Evolutionary conservation across 2,113 vertebrate species (phyloP).

Genomic region (Synodontis membranacea): DNA sequence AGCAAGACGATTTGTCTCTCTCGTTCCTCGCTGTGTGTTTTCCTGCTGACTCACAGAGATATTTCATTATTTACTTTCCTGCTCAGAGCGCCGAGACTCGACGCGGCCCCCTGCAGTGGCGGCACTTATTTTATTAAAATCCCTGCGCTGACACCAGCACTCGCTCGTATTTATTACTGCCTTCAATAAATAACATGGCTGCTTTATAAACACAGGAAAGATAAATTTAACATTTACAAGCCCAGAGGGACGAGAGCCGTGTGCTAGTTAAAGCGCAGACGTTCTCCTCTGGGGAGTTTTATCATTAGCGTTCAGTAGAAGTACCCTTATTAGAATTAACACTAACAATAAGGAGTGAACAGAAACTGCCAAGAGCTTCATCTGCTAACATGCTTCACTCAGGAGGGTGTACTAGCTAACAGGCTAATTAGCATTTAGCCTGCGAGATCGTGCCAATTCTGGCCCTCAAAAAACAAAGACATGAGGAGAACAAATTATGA

Average conservation of each 20-base stretch:
- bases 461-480: no score
- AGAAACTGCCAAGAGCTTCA: background rate
- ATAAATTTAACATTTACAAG: constrained; percentile 21
- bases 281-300: background rate
- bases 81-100: background rate
- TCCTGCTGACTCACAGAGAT: constrained; percentile 1
- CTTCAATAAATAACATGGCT: constrained; percentile 18
- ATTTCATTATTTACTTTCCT: background rate
- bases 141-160: background rate
- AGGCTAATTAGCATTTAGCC: background rate
- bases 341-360: background rate
- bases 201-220: constrained; percentile 12
- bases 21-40: background rate
- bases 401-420: background rate
- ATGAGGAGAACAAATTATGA: no score
- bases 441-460: background rate
- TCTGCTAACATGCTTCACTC: background rate
- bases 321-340: background rate
- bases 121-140: constrained; percentile 37
- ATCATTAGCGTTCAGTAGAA: background rate
- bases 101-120: background rate
- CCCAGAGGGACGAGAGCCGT: background rate
- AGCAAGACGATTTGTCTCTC: background rate
- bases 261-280: background rate
- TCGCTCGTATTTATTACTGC: constrained; percentile 25